phyloP scores from a whole-genome alignment of 2,113 vertebrate species.

The Actenoides lindsayi region DNA sequence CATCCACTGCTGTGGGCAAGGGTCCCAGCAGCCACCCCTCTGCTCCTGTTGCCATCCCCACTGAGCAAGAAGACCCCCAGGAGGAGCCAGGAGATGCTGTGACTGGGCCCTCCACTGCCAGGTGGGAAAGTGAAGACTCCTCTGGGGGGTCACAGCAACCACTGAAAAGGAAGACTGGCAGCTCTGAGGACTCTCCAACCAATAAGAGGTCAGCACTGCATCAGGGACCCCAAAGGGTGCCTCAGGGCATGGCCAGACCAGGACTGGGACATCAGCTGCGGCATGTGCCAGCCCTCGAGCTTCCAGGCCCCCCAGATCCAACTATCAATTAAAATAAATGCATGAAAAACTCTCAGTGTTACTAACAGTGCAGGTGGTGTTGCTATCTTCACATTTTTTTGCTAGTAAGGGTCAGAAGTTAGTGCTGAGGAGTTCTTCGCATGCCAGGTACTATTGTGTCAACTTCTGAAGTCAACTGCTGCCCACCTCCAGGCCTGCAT shows the following conservation, averaged over 20 bases:
- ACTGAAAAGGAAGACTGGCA: not conserved
- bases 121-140: rapidly evolving
- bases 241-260: not conserved
- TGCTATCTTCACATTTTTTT: not conserved
- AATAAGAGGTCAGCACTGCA: not conserved
- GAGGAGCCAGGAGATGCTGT: not conserved
- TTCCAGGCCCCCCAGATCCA: too few species aligned
- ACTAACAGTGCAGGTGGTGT: not conserved
- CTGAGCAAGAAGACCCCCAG: not conserved
- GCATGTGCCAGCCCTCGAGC: not conserved
- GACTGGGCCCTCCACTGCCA: not conserved
- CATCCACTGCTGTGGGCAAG: not conserved
- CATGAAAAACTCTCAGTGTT: not conserved
- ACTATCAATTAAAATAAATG: not conserved
- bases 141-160: not conserved
- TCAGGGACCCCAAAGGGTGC: not conserved
- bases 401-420: not conserved
- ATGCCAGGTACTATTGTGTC: not conserved
- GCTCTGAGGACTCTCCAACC: not conserved
- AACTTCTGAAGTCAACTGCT: not conserved
- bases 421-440: not conserved
- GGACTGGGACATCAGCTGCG: not conserved
- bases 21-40: not conserved
- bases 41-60: not conserved
- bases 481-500: not conserved